Evolutionary conservation across 2,888 invertebrate species (phyloP), one percentile per base, ranked within the genome.

Genomic region (Eurois occulta): DNA sequence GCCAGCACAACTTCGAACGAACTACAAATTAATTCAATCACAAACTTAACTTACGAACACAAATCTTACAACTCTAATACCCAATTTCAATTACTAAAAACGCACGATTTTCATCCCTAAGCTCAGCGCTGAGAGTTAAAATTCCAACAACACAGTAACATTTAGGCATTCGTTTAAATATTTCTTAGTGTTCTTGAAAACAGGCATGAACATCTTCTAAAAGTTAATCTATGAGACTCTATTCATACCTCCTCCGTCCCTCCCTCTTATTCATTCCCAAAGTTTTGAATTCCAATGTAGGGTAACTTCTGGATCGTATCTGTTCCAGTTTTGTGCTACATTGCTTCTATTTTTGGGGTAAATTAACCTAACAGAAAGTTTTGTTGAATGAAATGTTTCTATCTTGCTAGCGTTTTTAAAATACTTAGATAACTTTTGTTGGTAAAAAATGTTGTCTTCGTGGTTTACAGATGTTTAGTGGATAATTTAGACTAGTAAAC

Each of bases 21-120:
- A 79, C 80, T 84, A 76, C 48, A 72, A 74, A 84, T 87, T 79
- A 84, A 84, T 87, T 87, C 74, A 75, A 66, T 84, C 66, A 35
- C 74, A 77, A 84, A 72, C 68, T 68, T 11, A 62, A 55, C 52
- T 52, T 68, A 38, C 41, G 28, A 72, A 69, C 21, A 64, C 62
- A 62, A 35, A 52, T 77, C 58, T 60, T 41, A 35, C 71, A 55
- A 86, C 71, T 46, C 13, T 60, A 77, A 83, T 41, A 6, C 8
- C 24, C 65, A n/a, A n/a, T 65, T 41, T 65, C 41, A 65, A 21
- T 11, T 21, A 62, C 21, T 62, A 41, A 41, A 16, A 38, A 0
- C 24, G 5, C 7, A 13, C 38, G 38, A 64, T n/a, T 64, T 38
- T 38, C 13, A 38, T n/a, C 64, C 38, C 35, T 38, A 7, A 16